A percentile compares a stretch with the other conserved stretches of the same genome.
Conservation (phyloP, 2,797 vertebrate species). For the Tadarida brasiliensis region DNA sequence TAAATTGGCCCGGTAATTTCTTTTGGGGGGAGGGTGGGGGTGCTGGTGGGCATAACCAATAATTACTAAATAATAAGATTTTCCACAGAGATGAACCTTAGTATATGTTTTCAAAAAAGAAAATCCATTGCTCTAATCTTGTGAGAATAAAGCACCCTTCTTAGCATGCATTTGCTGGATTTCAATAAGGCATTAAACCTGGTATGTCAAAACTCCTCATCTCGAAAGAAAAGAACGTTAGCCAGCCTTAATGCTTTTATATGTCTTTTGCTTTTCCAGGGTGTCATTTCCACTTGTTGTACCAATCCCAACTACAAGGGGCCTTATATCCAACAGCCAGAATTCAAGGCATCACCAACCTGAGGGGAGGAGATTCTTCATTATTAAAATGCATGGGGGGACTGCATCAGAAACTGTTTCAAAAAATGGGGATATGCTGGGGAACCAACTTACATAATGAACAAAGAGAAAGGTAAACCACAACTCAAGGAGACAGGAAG, state of each 20-base stretch:
- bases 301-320: neutral
- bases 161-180: constrained; percentile 15
- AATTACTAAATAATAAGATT: constrained; percentile 53
- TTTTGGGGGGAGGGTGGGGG: fast-evolving
- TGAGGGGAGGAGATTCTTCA: neutral
- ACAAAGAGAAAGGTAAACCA: neutral
- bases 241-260: neutral
- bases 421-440: neutral
- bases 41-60: constrained; percentile 4
- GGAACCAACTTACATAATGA: neutral
- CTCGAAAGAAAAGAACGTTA: constrained; percentile 9
- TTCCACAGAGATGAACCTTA: neutral
- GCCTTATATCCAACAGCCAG: neutral
- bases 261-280: neutral
- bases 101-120: neutral
- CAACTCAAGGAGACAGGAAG: neutral
- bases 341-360: neutral
- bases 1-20: constrained; percentile 54
- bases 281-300: neutral
- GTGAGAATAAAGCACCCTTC: constrained; percentile 4
- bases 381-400: neutral
- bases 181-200: constrained; percentile 44
- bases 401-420: constrained; percentile 4
- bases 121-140: neutral
- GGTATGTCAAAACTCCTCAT: constrained; percentile 22